phyloP scores from a whole-genome alignment of 2,888 invertebrate species.

The Orthosia gothica region DNA sequence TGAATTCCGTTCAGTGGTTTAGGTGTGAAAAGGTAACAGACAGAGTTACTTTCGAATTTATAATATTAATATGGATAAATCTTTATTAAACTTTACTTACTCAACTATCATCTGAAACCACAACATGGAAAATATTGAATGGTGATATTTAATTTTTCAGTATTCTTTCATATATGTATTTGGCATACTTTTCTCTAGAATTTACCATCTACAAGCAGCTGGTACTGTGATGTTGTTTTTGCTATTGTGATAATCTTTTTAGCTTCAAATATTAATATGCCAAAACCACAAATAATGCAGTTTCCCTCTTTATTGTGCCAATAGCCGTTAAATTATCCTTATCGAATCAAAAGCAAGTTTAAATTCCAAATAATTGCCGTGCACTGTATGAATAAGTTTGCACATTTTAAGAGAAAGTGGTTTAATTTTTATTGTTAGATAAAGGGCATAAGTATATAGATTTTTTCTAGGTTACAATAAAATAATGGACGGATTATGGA shows the following conservation, averaged over 20 bases:
- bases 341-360: neutral
- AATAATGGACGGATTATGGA: no score
- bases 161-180: neutral
- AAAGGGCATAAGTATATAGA: neutral
- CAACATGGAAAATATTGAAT: neutral
- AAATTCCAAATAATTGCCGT: neutral
- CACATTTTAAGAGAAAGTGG: neutral
- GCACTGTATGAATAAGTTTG: neutral
- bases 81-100: neutral
- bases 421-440: neutral
- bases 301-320: neutral
- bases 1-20: no score
- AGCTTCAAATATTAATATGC: neutral
- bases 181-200: no score
- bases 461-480: no score
- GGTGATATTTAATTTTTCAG: neutral
- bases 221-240: no score
- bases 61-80: no score
- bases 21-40: no score
- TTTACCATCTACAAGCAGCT: neutral
- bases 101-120: neutral
- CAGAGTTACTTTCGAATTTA: no score
- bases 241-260: neutral
- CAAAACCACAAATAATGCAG: neutral
- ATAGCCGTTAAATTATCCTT: conserved; percentile 19